phyloP scores from a whole-genome alignment of 2,888 invertebrate species.

The Geophilus truncorum region DNA sequence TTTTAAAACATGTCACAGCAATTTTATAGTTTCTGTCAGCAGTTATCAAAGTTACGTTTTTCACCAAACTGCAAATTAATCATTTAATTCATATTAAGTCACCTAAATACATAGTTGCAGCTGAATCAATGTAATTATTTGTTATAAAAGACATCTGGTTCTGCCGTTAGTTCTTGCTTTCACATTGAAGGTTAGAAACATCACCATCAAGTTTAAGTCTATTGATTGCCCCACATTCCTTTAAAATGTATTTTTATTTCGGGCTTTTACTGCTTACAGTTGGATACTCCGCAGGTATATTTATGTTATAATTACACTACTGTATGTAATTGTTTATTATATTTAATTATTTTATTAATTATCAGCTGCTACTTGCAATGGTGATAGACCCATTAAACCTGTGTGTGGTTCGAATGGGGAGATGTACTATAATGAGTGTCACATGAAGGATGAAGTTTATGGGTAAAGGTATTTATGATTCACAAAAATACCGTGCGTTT shows the following conservation, averaged over 20 bases:
- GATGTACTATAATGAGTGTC: background rate
- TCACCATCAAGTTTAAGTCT: no score
- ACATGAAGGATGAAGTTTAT: background rate
- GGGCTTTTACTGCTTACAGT: background rate
- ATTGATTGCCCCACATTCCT: background rate
- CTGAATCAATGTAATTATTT: background rate
- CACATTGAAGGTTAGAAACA: no score
- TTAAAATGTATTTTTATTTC: background rate
- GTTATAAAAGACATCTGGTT: background rate
- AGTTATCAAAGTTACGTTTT: no score
- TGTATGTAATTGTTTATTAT: background rate
- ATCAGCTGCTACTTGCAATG: background rate
- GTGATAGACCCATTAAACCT: background rate
- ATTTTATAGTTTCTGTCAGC: no score
- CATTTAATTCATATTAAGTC: background rate
- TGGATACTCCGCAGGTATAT: background rate
- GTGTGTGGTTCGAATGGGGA: background rate
- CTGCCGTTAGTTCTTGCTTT: background rate
- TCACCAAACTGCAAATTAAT: background rate
- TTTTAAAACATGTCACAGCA: no score
- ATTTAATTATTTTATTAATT: background rate
- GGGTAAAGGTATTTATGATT: background rate
- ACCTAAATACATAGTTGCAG: background rate
- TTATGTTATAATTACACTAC: background rate
- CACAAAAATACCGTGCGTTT: no score